A percentile compares a stretch with the other conserved stretches of the same genome.
phyloP scores from a whole-genome alignment of 2,888 invertebrate genomes.

The Agonopterix heracliana region DNA sequence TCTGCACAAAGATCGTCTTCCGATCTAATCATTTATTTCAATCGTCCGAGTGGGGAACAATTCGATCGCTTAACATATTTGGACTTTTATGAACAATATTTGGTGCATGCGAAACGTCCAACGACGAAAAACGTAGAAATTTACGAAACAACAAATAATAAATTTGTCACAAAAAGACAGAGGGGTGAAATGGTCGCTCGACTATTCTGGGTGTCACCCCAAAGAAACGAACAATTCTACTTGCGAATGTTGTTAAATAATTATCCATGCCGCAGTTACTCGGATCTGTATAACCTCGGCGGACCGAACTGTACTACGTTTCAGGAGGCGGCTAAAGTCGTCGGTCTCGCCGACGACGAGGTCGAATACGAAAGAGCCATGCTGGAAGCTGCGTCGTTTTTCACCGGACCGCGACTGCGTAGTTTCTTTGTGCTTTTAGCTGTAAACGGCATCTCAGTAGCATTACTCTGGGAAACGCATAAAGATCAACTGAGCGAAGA shows the following conservation, averaged over 20 bases:
- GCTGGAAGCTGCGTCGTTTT: background rate
- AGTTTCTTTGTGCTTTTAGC: background rate
- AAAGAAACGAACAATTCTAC: too few species aligned
- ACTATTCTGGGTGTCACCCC: too few species aligned
- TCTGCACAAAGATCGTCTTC: too few species aligned
- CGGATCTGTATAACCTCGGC: background rate
- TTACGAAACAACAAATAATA: background rate
- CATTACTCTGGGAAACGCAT: background rate
- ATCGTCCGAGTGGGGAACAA: conserved; percentile 5
- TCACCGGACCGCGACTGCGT: too few species aligned
- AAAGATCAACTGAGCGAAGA: background rate
- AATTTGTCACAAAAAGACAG: background rate
- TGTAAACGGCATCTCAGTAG: background rate
- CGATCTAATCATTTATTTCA: background rate
- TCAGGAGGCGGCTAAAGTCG: background rate
- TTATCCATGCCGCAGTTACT: too few species aligned
- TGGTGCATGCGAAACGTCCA: background rate
- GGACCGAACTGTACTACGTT: background rate
- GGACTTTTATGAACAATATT: conserved; percentile 4
- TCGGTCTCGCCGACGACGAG: background rate
- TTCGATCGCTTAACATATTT: conserved; percentile 9
- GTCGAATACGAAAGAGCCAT: background rate
- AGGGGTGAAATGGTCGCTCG: background rate
- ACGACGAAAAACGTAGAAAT: background rate
- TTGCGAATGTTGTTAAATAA: too few species aligned